These are phyloP conservation scores for Clupea harengus DNA, from an alignment of 2,113 vertebrate genomes.

Conservation along the genomic window DNA sequence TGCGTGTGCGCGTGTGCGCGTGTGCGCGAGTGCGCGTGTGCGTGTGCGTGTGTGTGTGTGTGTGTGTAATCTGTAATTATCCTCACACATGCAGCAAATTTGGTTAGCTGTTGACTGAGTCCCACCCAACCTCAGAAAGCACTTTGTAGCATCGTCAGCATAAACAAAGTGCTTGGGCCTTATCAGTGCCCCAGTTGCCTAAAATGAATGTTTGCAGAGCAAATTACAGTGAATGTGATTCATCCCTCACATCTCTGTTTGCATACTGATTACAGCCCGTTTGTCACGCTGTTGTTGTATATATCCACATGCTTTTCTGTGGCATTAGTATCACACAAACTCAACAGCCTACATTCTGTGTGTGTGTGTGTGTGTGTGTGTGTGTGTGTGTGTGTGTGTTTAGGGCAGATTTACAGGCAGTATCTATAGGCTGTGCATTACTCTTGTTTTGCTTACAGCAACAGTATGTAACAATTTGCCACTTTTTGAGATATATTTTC, in stretches of 20 bases:
- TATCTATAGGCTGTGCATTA: not conserved
- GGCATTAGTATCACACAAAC: not conserved
- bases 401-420: not conserved
- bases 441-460: no score
- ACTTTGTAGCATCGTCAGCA: not conserved
- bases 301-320: not conserved
- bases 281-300: not conserved
- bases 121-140: not conserved
- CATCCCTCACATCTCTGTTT: not conserved
- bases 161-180: not conserved
- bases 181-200: not conserved
- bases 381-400: not conserved
- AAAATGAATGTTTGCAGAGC: not conserved
- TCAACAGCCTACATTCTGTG: not conserved
- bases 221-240: not conserved
- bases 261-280: not conserved
- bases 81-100: not conserved
- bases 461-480: no score
- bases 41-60: no score
- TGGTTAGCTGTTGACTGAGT: not conserved
- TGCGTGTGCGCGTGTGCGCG: no score
- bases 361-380: no score
- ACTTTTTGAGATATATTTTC: no score
- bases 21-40: no score
- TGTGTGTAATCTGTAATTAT: not conserved